These are phyloP conservation scores for Graphium colonna DNA, from an alignment of 2,888 invertebrate genomes.

Conservation along the genomic window DNA sequence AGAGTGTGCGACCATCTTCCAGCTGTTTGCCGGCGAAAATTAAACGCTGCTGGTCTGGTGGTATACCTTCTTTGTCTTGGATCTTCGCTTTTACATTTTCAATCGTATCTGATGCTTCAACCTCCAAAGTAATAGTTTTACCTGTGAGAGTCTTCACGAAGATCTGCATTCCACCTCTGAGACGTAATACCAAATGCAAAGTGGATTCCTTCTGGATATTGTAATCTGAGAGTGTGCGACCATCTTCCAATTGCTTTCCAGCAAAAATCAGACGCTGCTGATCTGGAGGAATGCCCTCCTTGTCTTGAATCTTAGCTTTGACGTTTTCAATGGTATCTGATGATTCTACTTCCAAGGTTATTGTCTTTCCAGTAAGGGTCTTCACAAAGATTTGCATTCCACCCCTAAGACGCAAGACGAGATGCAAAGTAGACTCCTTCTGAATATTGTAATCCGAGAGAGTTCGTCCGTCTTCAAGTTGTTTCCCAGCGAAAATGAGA, in stretches of 20 bases:
- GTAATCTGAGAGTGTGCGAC: too few relatives aligned
- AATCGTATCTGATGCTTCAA: conserved; percentile 58
- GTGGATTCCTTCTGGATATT: too few relatives aligned
- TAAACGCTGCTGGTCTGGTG: too few relatives aligned
- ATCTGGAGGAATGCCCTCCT: too few relatives aligned
- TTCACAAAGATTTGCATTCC: conserved; percentile 53
- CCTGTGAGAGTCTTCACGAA: conserved; percentile 53
- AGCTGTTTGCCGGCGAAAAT: conserved; percentile 43
- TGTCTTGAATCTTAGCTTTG: too few relatives aligned
- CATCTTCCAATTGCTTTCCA: conserved; percentile 41
- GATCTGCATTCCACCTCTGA: too few relatives aligned
- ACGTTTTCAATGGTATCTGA: too few relatives aligned
- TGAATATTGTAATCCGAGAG: too few relatives aligned
- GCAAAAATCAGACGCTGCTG: too few relatives aligned
- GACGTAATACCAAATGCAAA: conserved; percentile 41
- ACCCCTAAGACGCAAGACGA: conserved; percentile 27
- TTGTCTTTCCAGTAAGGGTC: conserved; percentile 49
- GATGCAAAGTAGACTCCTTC: conserved; percentile 26
- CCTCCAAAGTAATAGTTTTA: conserved; percentile 55
- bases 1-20: too few relatives aligned
- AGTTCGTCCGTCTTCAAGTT: conserved; percentile 81
- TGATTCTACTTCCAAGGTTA: conserved; percentile 56
- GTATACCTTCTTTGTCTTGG: conserved; percentile 63
- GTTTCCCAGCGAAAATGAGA: conserved; percentile 17
- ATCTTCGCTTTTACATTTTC: too few relatives aligned